Percentiles rank a stretch among this genome's conserved stretches.
Conservation (phyloP, 2,888 invertebrate species). For the Mechanitis messenoides region DNA sequence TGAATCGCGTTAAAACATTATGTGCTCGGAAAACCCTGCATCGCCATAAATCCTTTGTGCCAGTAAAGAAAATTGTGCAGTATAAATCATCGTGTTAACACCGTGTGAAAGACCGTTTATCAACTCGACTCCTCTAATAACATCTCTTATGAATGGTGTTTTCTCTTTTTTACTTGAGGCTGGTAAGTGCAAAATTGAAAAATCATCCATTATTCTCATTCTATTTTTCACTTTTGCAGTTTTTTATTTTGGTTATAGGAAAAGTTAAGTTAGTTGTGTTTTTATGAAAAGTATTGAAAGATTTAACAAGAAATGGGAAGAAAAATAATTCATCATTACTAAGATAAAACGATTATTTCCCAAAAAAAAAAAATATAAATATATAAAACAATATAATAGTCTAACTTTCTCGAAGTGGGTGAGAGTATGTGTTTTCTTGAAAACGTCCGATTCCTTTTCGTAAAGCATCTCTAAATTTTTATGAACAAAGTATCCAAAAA, state of each 20-base stretch:
- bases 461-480: conserved; percentile 25
- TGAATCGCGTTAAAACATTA: conserved; percentile 36
- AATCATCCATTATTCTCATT: conserved; percentile 6
- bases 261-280: not conserved
- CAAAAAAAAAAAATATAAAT: too few species aligned
- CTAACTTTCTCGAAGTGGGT: not conserved
- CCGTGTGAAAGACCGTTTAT: conserved; percentile 61
- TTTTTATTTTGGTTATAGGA: not conserved
- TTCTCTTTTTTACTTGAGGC: conserved; percentile 24
- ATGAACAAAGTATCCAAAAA: conserved; percentile 29
- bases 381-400: not conserved
- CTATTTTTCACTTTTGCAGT: conserved; percentile 8
- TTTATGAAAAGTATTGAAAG: not conserved
- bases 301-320: not conserved
- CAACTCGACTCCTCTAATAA: conserved; percentile 60
- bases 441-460: not conserved
- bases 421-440: not conserved
- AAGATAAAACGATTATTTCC: not conserved
- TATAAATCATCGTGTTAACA: conserved; percentile 65
- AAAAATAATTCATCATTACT: not conserved
- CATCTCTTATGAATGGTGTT: conserved; percentile 38
- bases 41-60: conserved; percentile 61
- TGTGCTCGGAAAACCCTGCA: conserved; percentile 47
- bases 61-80: conserved; percentile 70
- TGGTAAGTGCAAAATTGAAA: conserved; percentile 16